phyloP scores from a whole-genome alignment of 2,797 vertebrate genomes.

The Betta splendens region DNA sequence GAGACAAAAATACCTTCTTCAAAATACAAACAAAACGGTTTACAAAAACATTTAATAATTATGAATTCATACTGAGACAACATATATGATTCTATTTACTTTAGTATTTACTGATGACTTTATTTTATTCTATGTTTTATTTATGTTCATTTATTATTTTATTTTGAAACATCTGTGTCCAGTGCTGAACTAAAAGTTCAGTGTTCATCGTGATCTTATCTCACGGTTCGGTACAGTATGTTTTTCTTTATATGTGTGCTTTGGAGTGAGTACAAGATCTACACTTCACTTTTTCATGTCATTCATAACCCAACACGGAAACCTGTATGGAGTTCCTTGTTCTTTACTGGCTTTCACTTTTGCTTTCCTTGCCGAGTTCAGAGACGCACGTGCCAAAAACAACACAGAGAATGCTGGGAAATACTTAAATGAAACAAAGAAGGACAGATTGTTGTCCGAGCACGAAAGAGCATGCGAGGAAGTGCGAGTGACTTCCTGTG shows the following conservation, averaged over 20 bases:
- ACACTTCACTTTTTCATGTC: constrained; percentile 17
- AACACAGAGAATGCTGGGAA: constrained; percentile 63
- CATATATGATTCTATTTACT: too few relatives aligned
- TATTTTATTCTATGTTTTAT: too few relatives aligned
- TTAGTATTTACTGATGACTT: too few relatives aligned
- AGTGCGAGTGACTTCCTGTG: constrained; percentile 55
- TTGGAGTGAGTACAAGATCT: constrained; percentile 31
- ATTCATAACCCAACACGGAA: constrained; percentile 30
- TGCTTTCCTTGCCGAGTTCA: constrained; percentile 30
- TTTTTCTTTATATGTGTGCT: constrained; percentile 29
- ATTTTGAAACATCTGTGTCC: too few relatives aligned
- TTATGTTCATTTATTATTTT: too few relatives aligned
- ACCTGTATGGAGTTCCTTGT: constrained; percentile 42
- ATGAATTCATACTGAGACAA: too few relatives aligned
- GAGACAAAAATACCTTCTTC: too few relatives aligned
- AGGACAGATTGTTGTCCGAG: constrained; percentile 34
- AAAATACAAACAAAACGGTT: too few relatives aligned
- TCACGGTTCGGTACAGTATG: constrained; percentile 27
- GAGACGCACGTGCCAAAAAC: constrained; percentile 53
- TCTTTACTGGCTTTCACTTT: constrained; percentile 30
- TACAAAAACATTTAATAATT: too few relatives aligned
- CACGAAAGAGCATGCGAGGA: constrained; percentile 32
- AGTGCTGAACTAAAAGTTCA: too few relatives aligned
- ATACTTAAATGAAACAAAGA: constrained; percentile 26
- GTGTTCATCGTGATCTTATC: constrained; percentile 36